phyloP scores from a whole-genome alignment of 2,888 invertebrate genomes.

The Orthonevra nobilis region DNA sequence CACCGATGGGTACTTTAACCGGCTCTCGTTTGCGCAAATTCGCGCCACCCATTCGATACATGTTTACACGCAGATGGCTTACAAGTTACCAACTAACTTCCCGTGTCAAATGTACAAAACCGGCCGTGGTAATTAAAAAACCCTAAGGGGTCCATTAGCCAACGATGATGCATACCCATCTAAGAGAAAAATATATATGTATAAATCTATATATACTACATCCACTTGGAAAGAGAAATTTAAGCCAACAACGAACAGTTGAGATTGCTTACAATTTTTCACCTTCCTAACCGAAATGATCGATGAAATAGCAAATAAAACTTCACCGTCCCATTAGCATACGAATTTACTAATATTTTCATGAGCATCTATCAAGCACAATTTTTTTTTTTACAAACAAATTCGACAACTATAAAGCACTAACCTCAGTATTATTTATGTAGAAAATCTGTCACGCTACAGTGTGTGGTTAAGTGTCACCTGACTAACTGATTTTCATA shows the following conservation, averaged over 20 bases:
- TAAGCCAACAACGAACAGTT: neutral
- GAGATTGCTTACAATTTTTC: slow-evolving; percentile 2
- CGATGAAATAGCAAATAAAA: slow-evolving; percentile 44
- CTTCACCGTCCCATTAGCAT: slow-evolving; percentile 29
- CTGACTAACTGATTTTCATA: slow-evolving; percentile 49
- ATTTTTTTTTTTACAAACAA: slow-evolving; percentile 11
- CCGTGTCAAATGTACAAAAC: slow-evolving; percentile 32
- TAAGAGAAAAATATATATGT: no score
- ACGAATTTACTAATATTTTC: slow-evolving; percentile 7
- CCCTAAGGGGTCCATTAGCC: slow-evolving; percentile 50
- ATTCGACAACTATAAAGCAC: slow-evolving; percentile 42
- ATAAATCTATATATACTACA: neutral
- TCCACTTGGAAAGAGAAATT: slow-evolving; percentile 7
- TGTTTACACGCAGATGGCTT: neutral
- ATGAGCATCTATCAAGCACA: slow-evolving; percentile 34
- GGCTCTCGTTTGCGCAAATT: slow-evolving; percentile 26
- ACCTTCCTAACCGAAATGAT: slow-evolving; percentile 20
- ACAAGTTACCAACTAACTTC: neutral
- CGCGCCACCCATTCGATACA: slow-evolving; percentile 3
- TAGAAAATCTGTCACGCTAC: slow-evolving; percentile 43
- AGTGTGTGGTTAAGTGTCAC: slow-evolving; percentile 49
- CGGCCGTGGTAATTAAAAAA: slow-evolving; percentile 38
- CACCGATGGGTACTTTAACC: slow-evolving; percentile 40
- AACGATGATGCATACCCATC: slow-evolving; percentile 1
- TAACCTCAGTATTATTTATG: slow-evolving; percentile 28